Base-by-base conservation (phyloP, 1,140 invertebrate species). In the Neodiprion lecontei region DNA sequence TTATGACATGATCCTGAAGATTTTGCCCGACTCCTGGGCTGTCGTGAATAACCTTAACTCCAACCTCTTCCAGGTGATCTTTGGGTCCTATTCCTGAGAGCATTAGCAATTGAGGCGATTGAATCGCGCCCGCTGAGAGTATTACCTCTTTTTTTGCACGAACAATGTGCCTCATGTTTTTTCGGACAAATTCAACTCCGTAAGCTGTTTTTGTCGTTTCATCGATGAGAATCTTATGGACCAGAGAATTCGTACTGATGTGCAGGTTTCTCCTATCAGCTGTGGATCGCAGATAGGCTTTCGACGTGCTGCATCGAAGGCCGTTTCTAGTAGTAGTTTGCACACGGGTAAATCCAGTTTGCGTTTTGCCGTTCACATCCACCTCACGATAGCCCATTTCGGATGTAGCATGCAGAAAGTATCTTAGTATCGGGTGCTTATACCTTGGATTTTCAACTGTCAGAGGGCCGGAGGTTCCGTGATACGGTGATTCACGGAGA, bases 11-110 rank as follows among this genome's bases (percentile, higher is more conserved):
- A 84, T 95, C 94, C 80, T 95, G 93, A 0, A 97, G 89, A 84
- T 96, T 96, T 73, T 93, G 90, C 1, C 96, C 96, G 0, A 97
- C 95, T 49, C 90, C 92, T 0, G 92, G 92, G 0, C 95, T 87
- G 81, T 96, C 91, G 73, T 91, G 86, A 14, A 94, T 76, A 0
- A 91, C 87, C 0, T 84, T 74, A 48, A 94, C 92, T 23, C 84
- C 84, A 3, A 90, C 76, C 10, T 79, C 78, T 21, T 83, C 40
- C 0, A 93, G 79, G 75, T 92, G 90, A 9, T 89, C 77, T 61
- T 77, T 83, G 0, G 91, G 91, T 7, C 92, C 92, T 70, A 91
- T 83, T 73, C 82, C 91, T 49, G 90, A 93, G 4, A 92, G 81
- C 90, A 94, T 91, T 1, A 94, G 81, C 17, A 94, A 72, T 72